phyloP scores from a whole-genome alignment of 2,797 vertebrate species.

The Prunella strophiata region DNA sequence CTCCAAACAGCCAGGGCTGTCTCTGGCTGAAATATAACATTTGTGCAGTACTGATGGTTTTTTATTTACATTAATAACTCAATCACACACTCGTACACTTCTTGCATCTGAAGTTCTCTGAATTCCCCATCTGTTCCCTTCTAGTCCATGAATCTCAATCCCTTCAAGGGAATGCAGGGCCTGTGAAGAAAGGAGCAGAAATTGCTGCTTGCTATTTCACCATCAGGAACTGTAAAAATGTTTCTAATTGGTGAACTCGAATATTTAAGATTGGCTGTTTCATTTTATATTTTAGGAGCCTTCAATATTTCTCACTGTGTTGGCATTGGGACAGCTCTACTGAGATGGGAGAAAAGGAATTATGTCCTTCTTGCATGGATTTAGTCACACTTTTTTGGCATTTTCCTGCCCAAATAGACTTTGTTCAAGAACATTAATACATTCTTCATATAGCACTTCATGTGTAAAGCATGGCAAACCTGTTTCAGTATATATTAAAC shows the following conservation, averaged over 20 bases:
- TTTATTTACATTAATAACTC: not conserved
- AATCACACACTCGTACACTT: not conserved
- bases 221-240: not conserved
- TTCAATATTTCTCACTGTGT: not conserved
- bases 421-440: not conserved
- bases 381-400: rapidly evolving
- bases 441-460: not conserved
- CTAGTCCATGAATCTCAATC: not conserved
- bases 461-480: not conserved
- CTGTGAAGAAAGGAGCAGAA: not conserved
- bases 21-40: not conserved
- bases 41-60: not conserved
- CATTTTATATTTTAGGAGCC: not conserved
- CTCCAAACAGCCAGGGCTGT: not conserved
- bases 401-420: not conserved
- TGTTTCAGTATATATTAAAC: not conserved
- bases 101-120: not conserved
- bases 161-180: not conserved
- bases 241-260: not conserved
- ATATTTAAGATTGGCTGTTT: not conserved
- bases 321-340: not conserved
- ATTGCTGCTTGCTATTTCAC: not conserved
- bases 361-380: not conserved
- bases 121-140: not conserved
- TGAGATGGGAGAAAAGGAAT: not conserved